Evolutionary conservation across 2,113 vertebrate genomes (phyloP).

Genomic region (Euleptes europaea): DNA sequence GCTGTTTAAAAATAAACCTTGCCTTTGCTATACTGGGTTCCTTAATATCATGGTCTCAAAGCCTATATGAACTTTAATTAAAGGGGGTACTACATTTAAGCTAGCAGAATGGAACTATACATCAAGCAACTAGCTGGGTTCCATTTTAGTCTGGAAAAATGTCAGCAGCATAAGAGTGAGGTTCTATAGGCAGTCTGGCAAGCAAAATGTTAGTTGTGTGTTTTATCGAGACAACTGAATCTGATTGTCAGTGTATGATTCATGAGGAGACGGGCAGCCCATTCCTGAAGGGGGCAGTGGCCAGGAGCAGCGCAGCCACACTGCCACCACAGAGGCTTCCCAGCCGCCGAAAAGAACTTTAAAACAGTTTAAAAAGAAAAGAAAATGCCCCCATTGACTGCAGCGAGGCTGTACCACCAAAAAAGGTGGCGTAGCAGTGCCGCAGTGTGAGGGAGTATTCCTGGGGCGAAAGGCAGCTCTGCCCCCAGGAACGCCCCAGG

Average conservation of each 20-base stretch:
- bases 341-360: no score
- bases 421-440: no score
- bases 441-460: no score
- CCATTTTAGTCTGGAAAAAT: slow-evolving; percentile 27
- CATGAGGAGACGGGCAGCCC: no score
- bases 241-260: slow-evolving; percentile 37
- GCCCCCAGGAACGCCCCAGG: no score
- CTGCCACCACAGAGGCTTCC: no score
- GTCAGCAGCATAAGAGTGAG: neutral
- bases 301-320: no score
- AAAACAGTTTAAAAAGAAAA: no score
- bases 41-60: slow-evolving; percentile 23
- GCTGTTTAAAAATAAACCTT: slow-evolving; percentile 4
- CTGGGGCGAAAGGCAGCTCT: no score
- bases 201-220: neutral
- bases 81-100: slow-evolving; percentile 45
- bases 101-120: slow-evolving; percentile 17
- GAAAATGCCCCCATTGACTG: no score
- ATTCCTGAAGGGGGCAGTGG: no score
- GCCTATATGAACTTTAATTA: slow-evolving; percentile 30
- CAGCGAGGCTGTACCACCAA: no score
- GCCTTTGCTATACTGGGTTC: neutral
- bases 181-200: neutral
- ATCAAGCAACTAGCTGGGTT: slow-evolving; percentile 21
- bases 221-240: neutral